phyloP scores from a whole-genome alignment of 2,888 invertebrate genomes.

The Nomada ferruginata region DNA sequence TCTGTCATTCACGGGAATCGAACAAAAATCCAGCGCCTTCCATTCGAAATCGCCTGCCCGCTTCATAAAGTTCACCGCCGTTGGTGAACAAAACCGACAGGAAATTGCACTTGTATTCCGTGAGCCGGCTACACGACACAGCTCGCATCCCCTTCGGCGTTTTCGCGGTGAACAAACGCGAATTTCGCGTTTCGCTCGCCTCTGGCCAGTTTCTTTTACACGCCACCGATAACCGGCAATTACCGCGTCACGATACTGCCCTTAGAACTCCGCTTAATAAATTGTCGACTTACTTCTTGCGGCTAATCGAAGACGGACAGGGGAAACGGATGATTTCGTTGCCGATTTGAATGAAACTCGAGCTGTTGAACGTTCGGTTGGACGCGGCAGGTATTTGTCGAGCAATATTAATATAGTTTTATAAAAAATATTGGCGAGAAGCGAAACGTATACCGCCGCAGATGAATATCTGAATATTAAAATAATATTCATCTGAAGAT shows the following conservation, averaged over 20 bases:
- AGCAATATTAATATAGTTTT: neutral
- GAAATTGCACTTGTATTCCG: constrained; percentile 3
- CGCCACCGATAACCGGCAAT: constrained; percentile 48
- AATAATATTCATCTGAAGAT: too few relatives aligned
- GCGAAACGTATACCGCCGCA: neutral
- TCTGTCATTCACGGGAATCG: too few relatives aligned
- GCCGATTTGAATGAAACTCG: constrained; percentile 26
- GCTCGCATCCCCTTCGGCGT: too few relatives aligned
- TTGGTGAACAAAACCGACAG: neutral
- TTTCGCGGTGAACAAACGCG: neutral
- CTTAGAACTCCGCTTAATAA: constrained; percentile 40
- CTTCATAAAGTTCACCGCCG: too few relatives aligned
- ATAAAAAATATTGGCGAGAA: neutral
- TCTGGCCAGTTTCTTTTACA: constrained; percentile 32
- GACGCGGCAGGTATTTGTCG: neutral
- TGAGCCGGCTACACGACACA: neutral
- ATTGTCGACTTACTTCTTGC: constrained; percentile 39
- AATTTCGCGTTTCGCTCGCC: constrained; percentile 28
- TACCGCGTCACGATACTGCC: constrained; percentile 50
- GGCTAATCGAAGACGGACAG: constrained; percentile 19
- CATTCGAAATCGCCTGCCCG: too few relatives aligned
- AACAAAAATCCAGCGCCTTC: too few relatives aligned
- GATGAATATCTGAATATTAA: too few relatives aligned
- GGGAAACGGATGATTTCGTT: constrained; percentile 28
- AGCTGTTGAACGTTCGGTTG: neutral